These are phyloP conservation scores for Nasonia longicornis DNA, from an alignment of 1,140 invertebrate species.

Conservation along the genomic window DNA sequence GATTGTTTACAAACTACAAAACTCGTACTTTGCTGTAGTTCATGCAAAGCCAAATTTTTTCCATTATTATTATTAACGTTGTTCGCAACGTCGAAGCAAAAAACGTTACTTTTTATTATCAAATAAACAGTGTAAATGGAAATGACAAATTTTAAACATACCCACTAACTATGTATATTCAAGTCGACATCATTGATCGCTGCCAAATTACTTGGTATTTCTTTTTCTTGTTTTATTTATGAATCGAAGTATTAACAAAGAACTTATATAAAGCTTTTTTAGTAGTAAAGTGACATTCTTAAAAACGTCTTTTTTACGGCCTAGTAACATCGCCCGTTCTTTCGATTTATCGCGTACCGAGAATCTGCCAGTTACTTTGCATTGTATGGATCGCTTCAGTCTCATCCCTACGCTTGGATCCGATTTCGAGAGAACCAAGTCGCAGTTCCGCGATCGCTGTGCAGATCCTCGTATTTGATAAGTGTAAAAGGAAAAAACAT, in stretches of 20 bases:
- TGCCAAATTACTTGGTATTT: conserved; percentile 28
- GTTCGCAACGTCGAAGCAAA: conserved; percentile 35
- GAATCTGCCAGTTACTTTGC: background rate
- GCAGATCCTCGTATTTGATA: conserved; percentile 27
- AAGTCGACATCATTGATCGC: conserved; percentile 15
- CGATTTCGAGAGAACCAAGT: conserved; percentile 22
- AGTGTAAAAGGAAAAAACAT: conserved; percentile 31
- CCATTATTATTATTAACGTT: conserved; percentile 3
- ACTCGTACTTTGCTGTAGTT: conserved; percentile 20
- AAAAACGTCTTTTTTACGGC: conserved; percentile 22
- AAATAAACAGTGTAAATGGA: conserved; percentile 38
- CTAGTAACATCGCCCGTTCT: conserved; percentile 16
- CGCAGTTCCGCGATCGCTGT: conserved; percentile 6
- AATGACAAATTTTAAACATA: conserved; percentile 40
- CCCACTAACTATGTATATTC: conserved; percentile 32
- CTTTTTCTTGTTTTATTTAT: conserved; percentile 20
- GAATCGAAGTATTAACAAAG: conserved; percentile 32
- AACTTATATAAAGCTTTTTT: conserved; percentile 41
- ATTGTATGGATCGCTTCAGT: conserved; percentile 25
- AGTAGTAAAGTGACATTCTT: conserved; percentile 34
- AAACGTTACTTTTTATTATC: conserved; percentile 15
- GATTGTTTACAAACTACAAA: conserved; percentile 39
- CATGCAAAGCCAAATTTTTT: conserved; percentile 12
- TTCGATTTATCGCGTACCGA: conserved; percentile 20
- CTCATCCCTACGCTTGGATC: conserved; percentile 4